Percentiles rank a stretch among this genome's conserved stretches.
Evolutionary conservation across 2,888 invertebrate species (phyloP).

Genomic region (Scaptomyza caliginosa): DNA sequence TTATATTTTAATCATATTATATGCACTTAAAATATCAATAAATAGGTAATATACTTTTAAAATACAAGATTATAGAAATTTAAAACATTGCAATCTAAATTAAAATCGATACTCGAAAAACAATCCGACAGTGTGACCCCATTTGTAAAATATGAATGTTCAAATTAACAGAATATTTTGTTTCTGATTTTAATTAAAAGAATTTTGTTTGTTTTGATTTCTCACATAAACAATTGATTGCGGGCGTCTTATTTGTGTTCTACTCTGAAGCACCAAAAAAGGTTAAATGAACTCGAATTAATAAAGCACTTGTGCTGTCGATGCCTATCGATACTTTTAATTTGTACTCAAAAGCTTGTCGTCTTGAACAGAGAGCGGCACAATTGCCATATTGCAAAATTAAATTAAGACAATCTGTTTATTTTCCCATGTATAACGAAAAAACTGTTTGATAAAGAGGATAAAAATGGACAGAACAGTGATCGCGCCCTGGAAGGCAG

Average conservation of each 20-base stretch:
- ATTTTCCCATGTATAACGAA: not conserved
- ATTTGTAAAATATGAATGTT: not conserved
- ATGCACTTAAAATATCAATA: not conserved
- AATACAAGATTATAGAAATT: too few relatives aligned
- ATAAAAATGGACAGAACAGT: slow-evolving; percentile 79
- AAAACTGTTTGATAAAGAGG: too few relatives aligned
- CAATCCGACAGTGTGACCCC: not conserved
- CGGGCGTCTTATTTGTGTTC: too few relatives aligned
- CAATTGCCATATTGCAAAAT: slow-evolving; percentile 3
- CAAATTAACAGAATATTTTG: not conserved
- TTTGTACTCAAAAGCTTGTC: slow-evolving; percentile 10
- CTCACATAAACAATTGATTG: too few relatives aligned
- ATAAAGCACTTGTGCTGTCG: not conserved
- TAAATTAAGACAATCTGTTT: not conserved
- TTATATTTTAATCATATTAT: too few relatives aligned
- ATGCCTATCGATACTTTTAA: slow-evolving; percentile 27
- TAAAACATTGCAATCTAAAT: too few relatives aligned
- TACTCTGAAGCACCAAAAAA: too few relatives aligned
- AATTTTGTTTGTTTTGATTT: not conserved
- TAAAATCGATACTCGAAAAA: not conserved
- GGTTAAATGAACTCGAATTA: not conserved
- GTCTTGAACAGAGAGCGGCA: slow-evolving; percentile 47
- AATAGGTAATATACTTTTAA: not conserved
- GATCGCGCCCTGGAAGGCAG: slow-evolving; percentile 81
- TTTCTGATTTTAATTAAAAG: not conserved